Percentiles rank a stretch among this genome's conserved stretches.
phyloP scores from a whole-genome alignment of 2,888 invertebrate species.

The Caenorhabditis parvicauda region DNA sequence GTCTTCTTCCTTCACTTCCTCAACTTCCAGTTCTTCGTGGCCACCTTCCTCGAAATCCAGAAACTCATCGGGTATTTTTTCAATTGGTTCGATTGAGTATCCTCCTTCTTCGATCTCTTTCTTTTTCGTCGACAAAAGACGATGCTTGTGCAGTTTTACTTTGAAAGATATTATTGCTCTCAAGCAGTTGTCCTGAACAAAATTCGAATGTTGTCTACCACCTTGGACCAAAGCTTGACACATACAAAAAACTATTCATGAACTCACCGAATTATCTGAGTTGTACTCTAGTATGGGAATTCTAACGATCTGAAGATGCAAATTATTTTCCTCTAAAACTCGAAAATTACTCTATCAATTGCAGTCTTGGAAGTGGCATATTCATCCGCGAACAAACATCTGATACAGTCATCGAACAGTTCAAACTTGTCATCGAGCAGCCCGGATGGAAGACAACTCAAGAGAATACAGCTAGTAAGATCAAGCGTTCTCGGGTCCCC shows the following conservation, averaged over 20 bases:
- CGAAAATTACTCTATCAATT: neutral
- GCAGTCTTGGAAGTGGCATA: slow-evolving; percentile 11
- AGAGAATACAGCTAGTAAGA: slow-evolving; percentile 22
- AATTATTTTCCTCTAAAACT: no score
- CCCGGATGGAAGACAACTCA: slow-evolving; percentile 23
- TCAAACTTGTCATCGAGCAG: slow-evolving; percentile 30
- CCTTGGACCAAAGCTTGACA: neutral
- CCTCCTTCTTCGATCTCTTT: slow-evolving; percentile 16
- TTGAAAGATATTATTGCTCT: slow-evolving; percentile 37
- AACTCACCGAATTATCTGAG: slow-evolving; percentile 14
- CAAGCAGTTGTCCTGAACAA: slow-evolving; percentile 33
- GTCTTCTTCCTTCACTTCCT: slow-evolving; percentile 14
- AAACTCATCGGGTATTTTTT: slow-evolving; percentile 18
- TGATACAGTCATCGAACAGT: slow-evolving; percentile 32
- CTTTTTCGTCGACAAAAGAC: slow-evolving; percentile 34
- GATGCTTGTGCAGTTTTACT: slow-evolving; percentile 37
- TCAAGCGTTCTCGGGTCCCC: slow-evolving; percentile 23
- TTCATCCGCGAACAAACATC: slow-evolving; percentile 27
- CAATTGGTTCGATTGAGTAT: slow-evolving; percentile 18
- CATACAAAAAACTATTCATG: neutral
- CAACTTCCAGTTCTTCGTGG: slow-evolving; percentile 1
- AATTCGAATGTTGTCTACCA: neutral
- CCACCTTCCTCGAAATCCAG: slow-evolving; percentile 13
- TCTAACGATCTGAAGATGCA: slow-evolving; percentile 27
- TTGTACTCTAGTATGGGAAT: slow-evolving; percentile 21